Percentiles rank a stretch among this genome's conserved stretches.
These are phyloP conservation scores for Hiodon tergisus DNA, from an alignment of 2,113 vertebrate genomes.

Conservation along the genomic window DNA sequence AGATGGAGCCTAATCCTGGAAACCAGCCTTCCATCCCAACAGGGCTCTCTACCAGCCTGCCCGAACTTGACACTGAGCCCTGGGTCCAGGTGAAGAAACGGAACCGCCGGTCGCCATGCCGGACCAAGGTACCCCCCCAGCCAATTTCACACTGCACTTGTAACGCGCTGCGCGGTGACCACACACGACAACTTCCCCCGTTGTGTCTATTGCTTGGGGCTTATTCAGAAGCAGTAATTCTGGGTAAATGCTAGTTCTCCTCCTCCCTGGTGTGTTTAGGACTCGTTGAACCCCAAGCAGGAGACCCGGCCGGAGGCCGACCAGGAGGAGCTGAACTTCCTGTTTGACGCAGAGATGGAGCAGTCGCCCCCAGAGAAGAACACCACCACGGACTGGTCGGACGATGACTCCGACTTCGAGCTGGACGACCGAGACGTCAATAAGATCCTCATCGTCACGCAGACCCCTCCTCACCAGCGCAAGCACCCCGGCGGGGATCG, in stretches of 20 bases:
- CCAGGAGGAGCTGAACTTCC: conserved; percentile 93
- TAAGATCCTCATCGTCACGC: conserved; percentile 97
- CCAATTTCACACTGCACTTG: neutral
- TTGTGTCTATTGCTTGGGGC: too few relatives aligned
- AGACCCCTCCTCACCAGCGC: conserved; percentile 91
- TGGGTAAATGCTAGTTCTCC: neutral
- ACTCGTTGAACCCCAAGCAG: neutral
- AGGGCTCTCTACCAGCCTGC: conserved; percentile 86
- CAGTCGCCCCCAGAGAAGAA: conserved; percentile 83
- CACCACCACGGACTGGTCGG: conserved; percentile 93
- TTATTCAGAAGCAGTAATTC: neutral
- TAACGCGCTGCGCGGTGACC: neutral
- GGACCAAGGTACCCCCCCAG: conserved; percentile 69
- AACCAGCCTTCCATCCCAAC: conserved; percentile 80
- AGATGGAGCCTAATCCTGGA: conserved; percentile 34
- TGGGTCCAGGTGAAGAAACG: conserved; percentile 98
- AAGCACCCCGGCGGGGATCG: conserved; percentile 90
- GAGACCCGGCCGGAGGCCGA: conserved; percentile 61
- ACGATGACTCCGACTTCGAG: conserved; percentile 91
- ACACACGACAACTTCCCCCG: too few relatives aligned
- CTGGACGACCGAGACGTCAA: conserved; percentile 92
- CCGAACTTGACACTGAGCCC: conserved; percentile 87
- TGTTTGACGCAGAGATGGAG: conserved; percentile 97
- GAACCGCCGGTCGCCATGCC: conserved; percentile 80
- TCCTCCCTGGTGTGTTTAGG: neutral